Conservation (phyloP, 1,140 invertebrate species). For the Eriosoma lanigerum region DNA sequence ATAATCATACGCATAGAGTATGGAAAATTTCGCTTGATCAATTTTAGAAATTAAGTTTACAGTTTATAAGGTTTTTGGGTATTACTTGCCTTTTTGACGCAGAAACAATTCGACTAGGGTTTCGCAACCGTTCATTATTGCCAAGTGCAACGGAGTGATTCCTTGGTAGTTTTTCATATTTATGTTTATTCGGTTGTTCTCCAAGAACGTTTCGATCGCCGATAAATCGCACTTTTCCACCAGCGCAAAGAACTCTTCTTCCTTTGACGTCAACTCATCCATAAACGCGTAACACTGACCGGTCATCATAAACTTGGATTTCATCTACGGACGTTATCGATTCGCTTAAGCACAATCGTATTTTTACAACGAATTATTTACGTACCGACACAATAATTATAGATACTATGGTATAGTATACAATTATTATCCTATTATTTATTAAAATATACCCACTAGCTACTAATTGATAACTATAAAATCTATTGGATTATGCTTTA, state of each 20-base stretch:
- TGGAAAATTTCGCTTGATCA: neutral
- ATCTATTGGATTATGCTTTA: too few species aligned
- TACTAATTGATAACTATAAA: too few species aligned
- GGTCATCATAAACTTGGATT: neutral
- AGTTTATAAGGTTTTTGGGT: too few species aligned
- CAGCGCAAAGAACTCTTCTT: conserved; percentile 4
- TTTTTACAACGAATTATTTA: too few species aligned
- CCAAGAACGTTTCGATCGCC: neutral
- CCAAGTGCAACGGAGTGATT: conserved; percentile 62
- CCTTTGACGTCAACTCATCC: neutral
- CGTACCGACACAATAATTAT: too few species aligned
- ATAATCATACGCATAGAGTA: neutral
- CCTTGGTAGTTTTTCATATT: conserved; percentile 58
- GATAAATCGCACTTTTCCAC: conserved; percentile 3
- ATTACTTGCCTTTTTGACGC: conserved; percentile 54
- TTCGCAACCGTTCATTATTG: conserved; percentile 60
- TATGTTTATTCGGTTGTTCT: neutral
- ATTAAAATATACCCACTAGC: too few species aligned
- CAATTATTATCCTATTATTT: too few species aligned
- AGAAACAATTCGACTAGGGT: conserved; percentile 63
- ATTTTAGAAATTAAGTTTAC: too few species aligned
- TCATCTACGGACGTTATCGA: neutral
- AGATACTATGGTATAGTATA: too few species aligned
- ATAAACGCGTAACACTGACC: neutral
- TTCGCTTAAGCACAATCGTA: too few species aligned